Base-by-base conservation (phyloP, 2,113 vertebrate genomes). In the Microtus oregoni region DNA sequence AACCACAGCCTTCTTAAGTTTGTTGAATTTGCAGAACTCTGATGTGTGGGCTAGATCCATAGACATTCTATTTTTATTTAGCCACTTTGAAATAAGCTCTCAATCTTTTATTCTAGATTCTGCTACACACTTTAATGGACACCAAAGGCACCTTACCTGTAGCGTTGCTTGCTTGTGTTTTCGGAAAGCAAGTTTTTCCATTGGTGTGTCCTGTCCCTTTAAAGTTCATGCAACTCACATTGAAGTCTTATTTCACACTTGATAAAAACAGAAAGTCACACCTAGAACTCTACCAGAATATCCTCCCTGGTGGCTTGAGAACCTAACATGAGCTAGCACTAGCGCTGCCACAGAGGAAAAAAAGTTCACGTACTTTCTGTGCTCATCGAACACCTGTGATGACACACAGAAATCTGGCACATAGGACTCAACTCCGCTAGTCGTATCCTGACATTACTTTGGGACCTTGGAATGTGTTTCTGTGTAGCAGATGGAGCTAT, bases 401-500 rank as follows among this genome's bases (percentile, higher is more conserved):
- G 97, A 97, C 97, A 95, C 97, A 95, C 93, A 35, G 94, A 91
- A 89, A 89, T 13, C 90, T 97, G 98, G 97, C 97, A 92, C 85
- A 30, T 50, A 87, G 83, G 8, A 86, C 50, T 10, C 47, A 92
- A 55, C 96, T 78, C 96, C 50, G 97, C 97, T 94, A 82, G 96
- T 92, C 87, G 94, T 20, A 86, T 94, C 96, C 98, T 97, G 97
- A 97, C 97, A 68, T 97, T 55, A 72, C 98, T 98, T 91, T 96
- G 95, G 98, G 98, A 95, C 97, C 97, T 76, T 94, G 98, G 98
- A 98, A 98, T 96, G 98, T 96, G 98, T 98, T 98, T 98, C 96
- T 98, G 96, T 97, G 97, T 92, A 97, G 99, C 98, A 98, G 98
- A 99, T 99, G 98, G 99, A 98, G 98, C 98, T 98, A 98, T 98